Conservation (phyloP, 2,888 invertebrate species). For the Trichopoda pennipes region DNA sequence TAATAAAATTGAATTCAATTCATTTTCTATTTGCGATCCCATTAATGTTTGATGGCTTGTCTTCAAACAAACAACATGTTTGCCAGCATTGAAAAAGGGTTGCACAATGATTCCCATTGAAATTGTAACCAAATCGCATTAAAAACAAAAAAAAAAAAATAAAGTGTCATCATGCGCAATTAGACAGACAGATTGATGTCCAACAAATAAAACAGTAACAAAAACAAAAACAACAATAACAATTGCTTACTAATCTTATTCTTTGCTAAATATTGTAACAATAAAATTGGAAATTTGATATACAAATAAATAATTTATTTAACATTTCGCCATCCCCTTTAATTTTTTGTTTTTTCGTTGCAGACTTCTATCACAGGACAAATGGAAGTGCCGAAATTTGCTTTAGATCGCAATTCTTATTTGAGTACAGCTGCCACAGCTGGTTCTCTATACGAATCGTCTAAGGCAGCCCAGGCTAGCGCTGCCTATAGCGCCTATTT, state of each 20-base stretch:
- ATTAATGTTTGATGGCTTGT: constrained; percentile 58
- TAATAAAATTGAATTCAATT: constrained; percentile 36
- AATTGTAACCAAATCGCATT: constrained; percentile 58
- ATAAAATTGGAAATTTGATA: constrained; percentile 28
- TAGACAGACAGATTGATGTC: constrained; percentile 40
- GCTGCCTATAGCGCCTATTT: constrained; percentile 81
- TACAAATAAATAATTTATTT: constrained; percentile 21
- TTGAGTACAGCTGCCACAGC: constrained; percentile 80
- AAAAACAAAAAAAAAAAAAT: too few species aligned
- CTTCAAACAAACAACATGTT: constrained; percentile 13
- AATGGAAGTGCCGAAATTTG: constrained; percentile 81
- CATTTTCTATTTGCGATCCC: constrained; percentile 55
- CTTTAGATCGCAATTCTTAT: constrained; percentile 78
- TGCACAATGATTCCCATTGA: constrained; percentile 18
- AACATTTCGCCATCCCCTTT: not conserved
- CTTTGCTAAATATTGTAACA: constrained; percentile 9
- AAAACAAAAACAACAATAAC: constrained; percentile 1
- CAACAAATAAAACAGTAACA: constrained; percentile 5
- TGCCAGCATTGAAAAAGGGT: constrained; percentile 15
- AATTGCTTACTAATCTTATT: constrained; percentile 22
- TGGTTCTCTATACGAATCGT: constrained; percentile 76
- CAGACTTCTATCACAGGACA: constrained; percentile 78
- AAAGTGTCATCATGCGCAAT: constrained; percentile 67
- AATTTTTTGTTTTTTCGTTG: constrained; percentile 3
- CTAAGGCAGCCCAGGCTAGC: constrained; percentile 78